These are phyloP conservation scores for Chironomus riparius DNA, from an alignment of 2,888 invertebrate species.

Conservation along the genomic window DNA sequence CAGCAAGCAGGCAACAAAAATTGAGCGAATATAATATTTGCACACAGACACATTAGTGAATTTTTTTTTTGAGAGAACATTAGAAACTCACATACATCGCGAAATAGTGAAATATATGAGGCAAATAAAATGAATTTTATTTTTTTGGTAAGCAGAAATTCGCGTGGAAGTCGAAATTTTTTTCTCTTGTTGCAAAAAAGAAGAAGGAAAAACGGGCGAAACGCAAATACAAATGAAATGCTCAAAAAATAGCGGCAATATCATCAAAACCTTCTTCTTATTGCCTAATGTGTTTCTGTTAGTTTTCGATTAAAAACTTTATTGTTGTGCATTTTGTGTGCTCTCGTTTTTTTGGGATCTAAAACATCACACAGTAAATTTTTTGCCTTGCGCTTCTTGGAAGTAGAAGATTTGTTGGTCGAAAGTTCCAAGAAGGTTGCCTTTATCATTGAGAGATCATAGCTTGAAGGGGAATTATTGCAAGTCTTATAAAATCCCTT, in stretches of 20 bases:
- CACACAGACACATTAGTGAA: background rate
- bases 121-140: background rate
- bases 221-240: conserved; percentile 11
- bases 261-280: conserved; percentile 7
- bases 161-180: background rate
- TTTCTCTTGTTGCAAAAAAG: background rate
- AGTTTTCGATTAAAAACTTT: conserved; percentile 14
- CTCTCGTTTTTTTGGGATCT: background rate
- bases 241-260: conserved; percentile 20
- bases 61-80: background rate
- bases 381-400: background rate
- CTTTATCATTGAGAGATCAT: background rate
- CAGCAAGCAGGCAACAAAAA: too few species aligned
- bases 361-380: background rate
- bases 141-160: background rate
- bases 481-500: background rate
- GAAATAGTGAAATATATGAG: background rate
- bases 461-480: background rate
- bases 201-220: conserved; percentile 16
- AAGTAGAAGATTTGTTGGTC: background rate
- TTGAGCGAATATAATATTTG: background rate
- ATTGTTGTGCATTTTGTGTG: background rate
- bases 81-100: background rate
- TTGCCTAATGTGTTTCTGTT: background rate
- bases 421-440: background rate